Evolutionary conservation across 2,797 vertebrate genomes (phyloP).

Genomic region (Alfaro cultratus): DNA sequence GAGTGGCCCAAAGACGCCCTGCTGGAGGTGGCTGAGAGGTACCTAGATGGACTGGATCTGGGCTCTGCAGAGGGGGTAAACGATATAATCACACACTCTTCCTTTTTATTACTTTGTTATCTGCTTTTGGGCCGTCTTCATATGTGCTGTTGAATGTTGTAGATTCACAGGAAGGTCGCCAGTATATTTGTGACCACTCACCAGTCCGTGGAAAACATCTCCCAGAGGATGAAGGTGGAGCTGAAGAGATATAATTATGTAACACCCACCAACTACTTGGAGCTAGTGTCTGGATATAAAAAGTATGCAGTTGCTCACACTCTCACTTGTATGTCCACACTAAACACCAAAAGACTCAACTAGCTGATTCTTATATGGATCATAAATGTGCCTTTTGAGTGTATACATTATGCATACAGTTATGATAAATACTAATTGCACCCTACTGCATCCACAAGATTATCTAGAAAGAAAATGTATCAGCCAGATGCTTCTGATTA

Average conservation of each 20-base stretch:
- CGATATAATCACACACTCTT: not conserved
- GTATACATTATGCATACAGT: not conserved
- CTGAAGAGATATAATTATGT: conserved; percentile 88
- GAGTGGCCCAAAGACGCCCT: conserved; percentile 91
- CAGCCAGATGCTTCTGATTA: not conserved
- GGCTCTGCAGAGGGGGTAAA: conserved; percentile 83
- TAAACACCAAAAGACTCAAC: not conserved
- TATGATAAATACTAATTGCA: not conserved
- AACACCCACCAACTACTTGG: conserved; percentile 91
- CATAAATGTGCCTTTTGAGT: not conserved
- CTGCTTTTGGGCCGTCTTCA: conserved; percentile 3
- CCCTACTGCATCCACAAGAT: not conserved
- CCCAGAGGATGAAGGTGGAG: conserved; percentile 86
- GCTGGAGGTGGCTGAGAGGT: conserved; percentile 90
- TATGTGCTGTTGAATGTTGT: not conserved
- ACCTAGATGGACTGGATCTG: conserved; percentile 82
- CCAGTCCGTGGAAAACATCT: conserved; percentile 85
- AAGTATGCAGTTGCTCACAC: conserved; percentile 75
- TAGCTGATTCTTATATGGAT: not conserved
- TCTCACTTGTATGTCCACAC: not conserved
- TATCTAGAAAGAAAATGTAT: not conserved
- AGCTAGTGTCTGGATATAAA: conserved; percentile 91
- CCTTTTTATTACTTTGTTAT: not conserved
- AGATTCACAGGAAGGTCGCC: conserved; percentile 88
- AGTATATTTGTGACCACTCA: conserved; percentile 89